Evolutionary conservation across 2,888 invertebrate species (phyloP).

Genomic region (Gisinianus flammeolus): DNA sequence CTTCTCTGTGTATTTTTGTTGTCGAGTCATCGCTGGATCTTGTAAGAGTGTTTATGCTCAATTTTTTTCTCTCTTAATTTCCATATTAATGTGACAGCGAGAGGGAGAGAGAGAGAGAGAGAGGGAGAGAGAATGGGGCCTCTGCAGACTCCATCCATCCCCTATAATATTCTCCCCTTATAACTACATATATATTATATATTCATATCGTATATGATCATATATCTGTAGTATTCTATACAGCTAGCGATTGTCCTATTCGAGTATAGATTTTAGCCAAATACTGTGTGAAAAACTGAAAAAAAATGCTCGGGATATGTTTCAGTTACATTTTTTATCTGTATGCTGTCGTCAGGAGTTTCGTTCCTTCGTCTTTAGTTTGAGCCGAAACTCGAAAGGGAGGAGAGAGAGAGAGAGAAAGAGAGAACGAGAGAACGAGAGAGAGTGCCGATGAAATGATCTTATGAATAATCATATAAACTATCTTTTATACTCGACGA

Average conservation of each 20-base stretch:
- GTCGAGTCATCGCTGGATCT: slow-evolving; percentile 12
- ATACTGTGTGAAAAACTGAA: not conserved
- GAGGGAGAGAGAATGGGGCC: not conserved
- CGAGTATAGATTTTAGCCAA: too few relatives aligned
- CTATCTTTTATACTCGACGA: not conserved
- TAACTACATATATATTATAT: not conserved
- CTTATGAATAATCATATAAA: slow-evolving; percentile 3
- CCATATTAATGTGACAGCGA: slow-evolving; percentile 13
- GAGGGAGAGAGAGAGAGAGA: not conserved
- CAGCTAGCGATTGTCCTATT: not conserved
- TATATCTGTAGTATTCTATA: not conserved
- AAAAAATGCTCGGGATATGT: not conserved
- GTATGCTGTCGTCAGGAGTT: not conserved
- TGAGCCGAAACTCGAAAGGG: not conserved
- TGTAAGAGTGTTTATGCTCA: slow-evolving; percentile 14
- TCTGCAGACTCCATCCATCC: too few relatives aligned
- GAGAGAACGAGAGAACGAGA: not conserved
- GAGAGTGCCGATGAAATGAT: not conserved
- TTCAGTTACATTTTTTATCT: not conserved
- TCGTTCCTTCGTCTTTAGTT: not conserved
- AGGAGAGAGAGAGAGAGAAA: not conserved
- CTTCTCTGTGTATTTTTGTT: slow-evolving; percentile 8
- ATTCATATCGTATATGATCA: not conserved
- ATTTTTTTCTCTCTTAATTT: slow-evolving; percentile 24
- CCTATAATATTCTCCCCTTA: not conserved